Percentiles rank a stretch among this genome's conserved stretches.
Conservation (phyloP, 2,888 invertebrate genomes). For the Aproaerema taeniolella region DNA sequence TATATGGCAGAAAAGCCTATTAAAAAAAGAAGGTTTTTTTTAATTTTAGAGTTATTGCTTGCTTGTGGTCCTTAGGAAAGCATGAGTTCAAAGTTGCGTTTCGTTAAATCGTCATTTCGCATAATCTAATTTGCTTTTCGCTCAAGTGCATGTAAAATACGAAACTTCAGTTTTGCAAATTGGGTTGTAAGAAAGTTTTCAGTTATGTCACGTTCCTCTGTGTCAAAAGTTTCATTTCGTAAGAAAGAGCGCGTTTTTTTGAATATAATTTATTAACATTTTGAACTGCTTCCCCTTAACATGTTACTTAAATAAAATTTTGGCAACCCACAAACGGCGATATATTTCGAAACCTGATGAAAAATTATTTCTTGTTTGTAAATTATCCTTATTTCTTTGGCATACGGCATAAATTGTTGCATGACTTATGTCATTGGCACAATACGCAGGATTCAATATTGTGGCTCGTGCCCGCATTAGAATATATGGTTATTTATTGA, state of each 20-base stretch:
- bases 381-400: slow-evolving; percentile 12
- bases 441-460: slow-evolving; percentile 15
- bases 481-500: slow-evolving; percentile 22
- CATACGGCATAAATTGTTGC: slow-evolving; percentile 22
- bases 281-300: not conserved
- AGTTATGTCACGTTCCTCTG: not conserved
- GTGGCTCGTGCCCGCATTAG: slow-evolving; percentile 28
- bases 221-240: not conserved
- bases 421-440: slow-evolving; percentile 15
- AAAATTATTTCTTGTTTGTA: slow-evolving; percentile 31
- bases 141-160: too few relatives aligned
- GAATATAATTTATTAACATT: not conserved
- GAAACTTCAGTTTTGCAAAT: too few relatives aligned
- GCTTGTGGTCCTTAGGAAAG: too few relatives aligned
- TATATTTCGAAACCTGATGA: slow-evolving; percentile 27
- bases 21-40: too few relatives aligned
- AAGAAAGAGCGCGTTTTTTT: not conserved
- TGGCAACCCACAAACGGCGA: slow-evolving; percentile 24
- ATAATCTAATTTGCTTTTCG: too few relatives aligned
- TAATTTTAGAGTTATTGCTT: too few relatives aligned
- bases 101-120: too few relatives aligned
- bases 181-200: too few relatives aligned
- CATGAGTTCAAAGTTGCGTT: too few relatives aligned
- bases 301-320: slow-evolving; percentile 19
- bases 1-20: too few relatives aligned